Percentiles rank a stretch among this genome's conserved stretches.
Conservation (phyloP, 2,113 vertebrate genomes). For the Python bivittatus region DNA sequence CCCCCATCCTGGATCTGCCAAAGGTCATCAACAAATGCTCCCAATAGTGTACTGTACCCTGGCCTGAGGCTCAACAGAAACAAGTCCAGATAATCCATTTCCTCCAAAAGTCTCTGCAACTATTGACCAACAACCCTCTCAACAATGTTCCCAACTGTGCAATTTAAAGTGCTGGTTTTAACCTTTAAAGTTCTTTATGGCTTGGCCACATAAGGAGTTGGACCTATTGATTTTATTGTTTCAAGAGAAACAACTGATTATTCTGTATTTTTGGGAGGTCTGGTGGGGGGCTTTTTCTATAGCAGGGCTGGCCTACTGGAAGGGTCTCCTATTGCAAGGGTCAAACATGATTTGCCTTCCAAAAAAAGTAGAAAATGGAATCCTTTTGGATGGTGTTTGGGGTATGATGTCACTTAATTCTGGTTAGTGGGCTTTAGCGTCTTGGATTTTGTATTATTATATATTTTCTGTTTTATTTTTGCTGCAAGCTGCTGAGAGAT, state of each 20-base stretch:
- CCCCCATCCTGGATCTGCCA: background rate
- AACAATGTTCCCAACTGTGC: background rate
- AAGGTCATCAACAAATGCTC: background rate
- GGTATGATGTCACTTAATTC: background rate
- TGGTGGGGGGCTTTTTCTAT: background rate
- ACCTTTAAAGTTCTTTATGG: background rate
- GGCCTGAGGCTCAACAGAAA: background rate
- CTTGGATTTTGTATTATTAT: background rate
- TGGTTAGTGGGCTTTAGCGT: background rate
- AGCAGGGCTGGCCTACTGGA: background rate
- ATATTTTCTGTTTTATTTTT: background rate
- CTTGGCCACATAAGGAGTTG: background rate
- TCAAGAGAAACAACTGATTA: background rate
- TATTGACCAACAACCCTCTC: background rate
- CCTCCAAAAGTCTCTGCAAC: background rate
- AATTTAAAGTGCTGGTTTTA: background rate
- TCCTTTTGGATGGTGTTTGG: background rate
- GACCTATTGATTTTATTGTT: background rate
- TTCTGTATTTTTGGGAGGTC: background rate
- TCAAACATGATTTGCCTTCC: background rate
- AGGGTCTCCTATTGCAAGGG: background rate
- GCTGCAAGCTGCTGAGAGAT: background rate
- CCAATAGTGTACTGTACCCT: background rate
- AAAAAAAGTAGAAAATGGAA: background rate
- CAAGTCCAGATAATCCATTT: background rate